Percentiles rank a stretch among this genome's conserved stretches.
Conservation (phyloP, 2,888 invertebrate genomes). For the Epsilonema sp. region DNA sequence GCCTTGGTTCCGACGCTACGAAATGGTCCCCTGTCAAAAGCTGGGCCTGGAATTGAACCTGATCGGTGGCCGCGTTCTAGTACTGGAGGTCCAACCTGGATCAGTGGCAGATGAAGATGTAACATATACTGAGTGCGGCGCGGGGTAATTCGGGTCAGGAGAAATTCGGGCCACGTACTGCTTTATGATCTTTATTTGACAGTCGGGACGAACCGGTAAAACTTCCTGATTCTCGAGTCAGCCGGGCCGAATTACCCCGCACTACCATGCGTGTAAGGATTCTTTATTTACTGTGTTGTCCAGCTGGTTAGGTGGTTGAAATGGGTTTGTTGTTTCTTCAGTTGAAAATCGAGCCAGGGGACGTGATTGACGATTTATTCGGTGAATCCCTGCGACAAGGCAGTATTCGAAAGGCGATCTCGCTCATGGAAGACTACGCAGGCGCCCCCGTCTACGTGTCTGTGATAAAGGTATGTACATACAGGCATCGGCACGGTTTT, state of each 20-base stretch:
- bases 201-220: too few species aligned
- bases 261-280: too few species aligned
- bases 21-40: constrained; percentile 44
- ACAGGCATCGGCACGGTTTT: too few species aligned
- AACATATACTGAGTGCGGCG: too few species aligned
- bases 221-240: too few species aligned
- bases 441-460: constrained; percentile 28
- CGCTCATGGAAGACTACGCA: constrained; percentile 21
- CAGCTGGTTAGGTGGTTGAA: too few species aligned
- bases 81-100: constrained; percentile 40
- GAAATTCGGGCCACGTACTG: too few species aligned
- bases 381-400: constrained; percentile 30
- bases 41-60: constrained; percentile 44
- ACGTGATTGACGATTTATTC: constrained; percentile 45
- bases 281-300: too few species aligned
- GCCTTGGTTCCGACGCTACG: constrained; percentile 35
- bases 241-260: too few species aligned
- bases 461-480: constrained; percentile 38
- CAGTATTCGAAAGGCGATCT: constrained; percentile 19
- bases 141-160: too few species aligned
- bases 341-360: constrained; percentile 43
- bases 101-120: constrained; percentile 47
- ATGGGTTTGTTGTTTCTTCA: constrained; percentile 28
- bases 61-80: constrained; percentile 41
- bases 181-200: neutral